These are phyloP conservation scores for Agrotis clavis DNA, from an alignment of 2,888 invertebrate genomes.

Conservation along the genomic window DNA sequence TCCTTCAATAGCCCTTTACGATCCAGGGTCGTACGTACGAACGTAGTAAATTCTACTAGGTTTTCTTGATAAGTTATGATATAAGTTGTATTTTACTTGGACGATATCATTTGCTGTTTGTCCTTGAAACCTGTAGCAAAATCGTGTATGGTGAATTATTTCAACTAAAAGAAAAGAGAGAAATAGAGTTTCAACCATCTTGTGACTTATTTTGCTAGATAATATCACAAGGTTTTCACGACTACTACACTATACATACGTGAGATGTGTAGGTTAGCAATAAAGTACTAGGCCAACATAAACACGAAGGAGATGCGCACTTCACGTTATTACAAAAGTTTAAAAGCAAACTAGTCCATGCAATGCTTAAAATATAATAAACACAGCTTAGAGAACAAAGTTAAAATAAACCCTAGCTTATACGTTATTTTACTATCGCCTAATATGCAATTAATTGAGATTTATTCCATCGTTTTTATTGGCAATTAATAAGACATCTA, in stretches of 20 bases:
- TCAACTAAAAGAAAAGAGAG: no score
- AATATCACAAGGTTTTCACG: no score
- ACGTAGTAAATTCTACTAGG: no score
- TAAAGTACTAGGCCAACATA: slow-evolving; percentile 28
- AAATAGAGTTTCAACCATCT: no score
- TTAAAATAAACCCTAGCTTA: not conserved
- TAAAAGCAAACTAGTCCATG: slow-evolving; percentile 4
- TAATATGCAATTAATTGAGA: slow-evolving; percentile 2
- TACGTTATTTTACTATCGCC: slow-evolving; percentile 12
- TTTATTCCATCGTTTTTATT: slow-evolving; percentile 21
- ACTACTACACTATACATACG: not conserved
- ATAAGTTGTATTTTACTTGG: no score
- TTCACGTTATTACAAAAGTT: slow-evolving; percentile 24
- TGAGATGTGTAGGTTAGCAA: not conserved
- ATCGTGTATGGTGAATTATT: no score
- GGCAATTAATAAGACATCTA: slow-evolving; percentile 19
- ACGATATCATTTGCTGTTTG: no score
- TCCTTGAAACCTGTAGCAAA: no score
- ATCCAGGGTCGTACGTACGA: no score
- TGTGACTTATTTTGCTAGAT: no score
- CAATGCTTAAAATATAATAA: not conserved
- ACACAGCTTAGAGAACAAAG: not conserved
- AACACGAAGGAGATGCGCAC: slow-evolving; percentile 7
- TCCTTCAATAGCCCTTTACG: no score
- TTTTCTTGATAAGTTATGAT: no score